Conservation (phyloP, 2,888 invertebrate genomes). For the Dasysyrphus albostriatus region DNA sequence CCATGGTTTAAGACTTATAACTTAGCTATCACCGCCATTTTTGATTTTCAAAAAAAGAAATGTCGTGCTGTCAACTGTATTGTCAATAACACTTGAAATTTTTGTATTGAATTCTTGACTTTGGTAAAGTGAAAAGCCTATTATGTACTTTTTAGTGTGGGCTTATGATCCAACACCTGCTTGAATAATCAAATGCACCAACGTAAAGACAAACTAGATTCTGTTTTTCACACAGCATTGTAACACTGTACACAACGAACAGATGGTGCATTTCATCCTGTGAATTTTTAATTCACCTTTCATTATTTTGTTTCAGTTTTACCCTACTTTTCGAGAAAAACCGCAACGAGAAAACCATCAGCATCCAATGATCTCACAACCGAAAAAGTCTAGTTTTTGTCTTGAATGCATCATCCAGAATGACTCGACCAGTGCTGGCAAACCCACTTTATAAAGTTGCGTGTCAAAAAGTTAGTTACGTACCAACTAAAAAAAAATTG, state of each 20-base stretch:
- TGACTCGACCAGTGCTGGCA: background rate
- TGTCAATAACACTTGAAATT: no score
- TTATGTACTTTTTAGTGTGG: no score
- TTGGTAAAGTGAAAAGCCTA: no score
- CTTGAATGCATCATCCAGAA: background rate
- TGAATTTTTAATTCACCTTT: slow-evolving; percentile 54
- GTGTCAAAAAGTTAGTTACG: background rate
- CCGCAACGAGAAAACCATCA: slow-evolving; percentile 28
- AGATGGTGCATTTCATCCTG: slow-evolving; percentile 31
- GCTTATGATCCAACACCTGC: no score
- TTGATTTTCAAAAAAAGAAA: no score
- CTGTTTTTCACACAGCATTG: background rate
- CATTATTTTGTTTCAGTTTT: slow-evolving; percentile 40
- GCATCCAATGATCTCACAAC: slow-evolving; percentile 10
- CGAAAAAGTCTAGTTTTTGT: background rate
- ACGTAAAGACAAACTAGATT: no score
- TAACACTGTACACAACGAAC: background rate
- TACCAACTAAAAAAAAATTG: background rate
- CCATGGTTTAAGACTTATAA: no score
- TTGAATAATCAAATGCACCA: no score
- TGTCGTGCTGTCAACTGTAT: no score
- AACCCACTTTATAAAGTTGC: background rate
- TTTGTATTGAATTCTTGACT: no score
- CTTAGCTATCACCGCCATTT: no score
- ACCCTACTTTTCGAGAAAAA: slow-evolving; percentile 41